Evolutionary conservation across 2,797 vertebrate genomes (phyloP), one percentile per base, ranked within the genome.

Genomic region (Argya squamiceps): DNA sequence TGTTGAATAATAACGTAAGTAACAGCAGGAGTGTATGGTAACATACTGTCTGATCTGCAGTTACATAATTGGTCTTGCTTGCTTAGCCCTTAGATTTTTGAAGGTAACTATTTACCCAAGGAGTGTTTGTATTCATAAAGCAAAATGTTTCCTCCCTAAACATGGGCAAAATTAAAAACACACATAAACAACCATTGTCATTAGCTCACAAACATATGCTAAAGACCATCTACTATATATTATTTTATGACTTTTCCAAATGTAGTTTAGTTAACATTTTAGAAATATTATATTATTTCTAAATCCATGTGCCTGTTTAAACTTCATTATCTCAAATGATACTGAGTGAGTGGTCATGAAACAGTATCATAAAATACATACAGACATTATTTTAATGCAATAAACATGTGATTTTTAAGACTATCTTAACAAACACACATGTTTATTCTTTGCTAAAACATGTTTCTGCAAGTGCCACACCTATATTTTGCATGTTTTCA

Each of bases 391-490:
- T 99, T 98, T 99, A 99, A 98, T 99, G 99, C 99, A 99, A 99
- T 99, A 99, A 99, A 99, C 99, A 99, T 99, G 99, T 99, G 99
- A 98, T 99, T 99, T 99, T 98, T 98, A 98, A 99, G 99, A 98
- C 95, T 98, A 96, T 99, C 99, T 99, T 99, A 99, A 99, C 98
- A 99, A 99, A 99, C 99, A 97, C 99, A 99, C 99, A 99, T 99
- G 99, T 99, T 99, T 99, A 99, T 99, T 99, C 99, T 99, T 99
- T 98, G 99, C 99, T 99, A 98, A 99, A 99, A 99, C 99, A 99
- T 99, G 99, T 99, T 99, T 99, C 99, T 99, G 98, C 98, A 98
- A 99, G 99, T 99, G 99, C 99, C 99, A 99, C 98, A 99, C 99
- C 99, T 99, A 99, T 99, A 99, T 99, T 99, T 99, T 99, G 98